A percentile compares a stretch with the other conserved stretches of the same genome.
Evolutionary conservation across 2,797 vertebrate species (phyloP).

Genomic region (Morelia viridis): DNA sequence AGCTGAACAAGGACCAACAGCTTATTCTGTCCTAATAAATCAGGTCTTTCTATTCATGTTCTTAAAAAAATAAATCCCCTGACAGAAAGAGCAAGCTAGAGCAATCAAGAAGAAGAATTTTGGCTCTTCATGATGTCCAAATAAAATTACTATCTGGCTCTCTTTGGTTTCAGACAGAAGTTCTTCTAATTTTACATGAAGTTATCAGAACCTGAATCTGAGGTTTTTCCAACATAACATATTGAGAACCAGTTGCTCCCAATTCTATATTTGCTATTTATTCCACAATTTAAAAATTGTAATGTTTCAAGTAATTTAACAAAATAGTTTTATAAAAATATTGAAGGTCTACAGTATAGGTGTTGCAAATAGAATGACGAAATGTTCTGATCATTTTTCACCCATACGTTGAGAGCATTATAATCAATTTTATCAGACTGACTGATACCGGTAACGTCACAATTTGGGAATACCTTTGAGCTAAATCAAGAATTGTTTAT

Average conservation of each 20-base stretch:
- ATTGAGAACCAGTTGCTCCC: background rate
- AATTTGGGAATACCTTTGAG: background rate
- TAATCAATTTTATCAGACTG: background rate
- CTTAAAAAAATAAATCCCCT: background rate
- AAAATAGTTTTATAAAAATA: background rate
- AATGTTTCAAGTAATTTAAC: background rate
- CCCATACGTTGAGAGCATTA: background rate
- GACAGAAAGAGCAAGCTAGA: background rate
- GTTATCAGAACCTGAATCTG: background rate
- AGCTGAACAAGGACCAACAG: background rate
- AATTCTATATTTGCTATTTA: background rate
- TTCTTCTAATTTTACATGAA: background rate
- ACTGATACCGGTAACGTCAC: background rate
- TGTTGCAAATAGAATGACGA: background rate
- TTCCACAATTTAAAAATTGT: background rate
- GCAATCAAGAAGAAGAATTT: background rate
- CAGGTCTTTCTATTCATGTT: background rate
- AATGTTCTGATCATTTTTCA: background rate
- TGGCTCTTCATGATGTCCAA: background rate
- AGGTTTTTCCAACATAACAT: background rate
- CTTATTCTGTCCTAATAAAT: background rate
- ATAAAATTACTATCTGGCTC: background rate
- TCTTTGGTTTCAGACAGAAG: background rate
- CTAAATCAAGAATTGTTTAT: background rate
- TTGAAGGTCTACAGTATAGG: background rate